A percentile compares a stretch with the other conserved stretches of the same genome.
phyloP scores from a whole-genome alignment of 2,113 vertebrate genomes.

The Colius striatus region DNA sequence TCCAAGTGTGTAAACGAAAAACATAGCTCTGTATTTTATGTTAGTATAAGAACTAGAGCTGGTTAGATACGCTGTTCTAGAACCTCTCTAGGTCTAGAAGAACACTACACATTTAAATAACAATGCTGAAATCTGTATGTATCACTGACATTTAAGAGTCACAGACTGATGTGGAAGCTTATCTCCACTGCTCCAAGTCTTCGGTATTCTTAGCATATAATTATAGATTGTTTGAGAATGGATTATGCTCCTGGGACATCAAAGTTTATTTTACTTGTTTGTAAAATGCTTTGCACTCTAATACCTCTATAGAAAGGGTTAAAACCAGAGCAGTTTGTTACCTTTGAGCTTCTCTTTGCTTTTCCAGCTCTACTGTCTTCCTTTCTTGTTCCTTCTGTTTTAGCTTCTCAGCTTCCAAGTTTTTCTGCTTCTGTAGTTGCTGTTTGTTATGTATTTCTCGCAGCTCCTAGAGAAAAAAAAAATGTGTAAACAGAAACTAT shows the following conservation, averaged over 20 bases:
- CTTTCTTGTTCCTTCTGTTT: constrained; percentile 82
- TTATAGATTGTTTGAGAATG: background rate
- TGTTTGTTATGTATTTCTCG: constrained; percentile 94
- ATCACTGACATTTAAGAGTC: background rate
- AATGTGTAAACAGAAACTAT: background rate
- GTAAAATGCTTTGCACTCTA: background rate
- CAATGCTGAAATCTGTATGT: background rate
- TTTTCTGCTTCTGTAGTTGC: constrained; percentile 91
- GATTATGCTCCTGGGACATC: background rate
- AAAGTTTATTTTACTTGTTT: background rate
- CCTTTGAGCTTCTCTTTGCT: constrained; percentile 82
- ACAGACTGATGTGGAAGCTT: background rate
- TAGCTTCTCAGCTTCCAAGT: constrained; percentile 77
- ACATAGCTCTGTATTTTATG: background rate
- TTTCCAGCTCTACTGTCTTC: constrained; percentile 78
- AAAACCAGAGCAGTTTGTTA: constrained; percentile 21
- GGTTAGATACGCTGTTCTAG: background rate
- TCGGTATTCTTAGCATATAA: background rate
- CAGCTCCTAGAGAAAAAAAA: constrained; percentile 85
- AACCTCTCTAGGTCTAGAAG: background rate
- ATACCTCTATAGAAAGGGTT: background rate
- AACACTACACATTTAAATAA: background rate
- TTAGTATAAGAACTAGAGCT: background rate
- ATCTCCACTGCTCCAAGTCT: background rate
- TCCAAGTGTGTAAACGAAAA: background rate